phyloP scores from a whole-genome alignment of 2,888 invertebrate genomes.

The Dolichopus griseipennis region DNA sequence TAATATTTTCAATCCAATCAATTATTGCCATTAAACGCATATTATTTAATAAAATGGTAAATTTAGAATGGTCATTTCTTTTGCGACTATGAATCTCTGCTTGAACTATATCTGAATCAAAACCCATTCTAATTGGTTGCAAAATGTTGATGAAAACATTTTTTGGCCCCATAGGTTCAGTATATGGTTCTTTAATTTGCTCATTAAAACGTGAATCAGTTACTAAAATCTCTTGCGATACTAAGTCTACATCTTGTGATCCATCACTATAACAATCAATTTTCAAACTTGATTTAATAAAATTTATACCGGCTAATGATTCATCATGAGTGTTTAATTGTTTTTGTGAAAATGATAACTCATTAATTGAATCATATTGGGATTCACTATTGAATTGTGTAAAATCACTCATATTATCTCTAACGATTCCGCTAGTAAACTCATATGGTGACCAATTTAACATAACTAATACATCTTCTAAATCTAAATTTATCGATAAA shows the following conservation, averaged over 20 bases:
- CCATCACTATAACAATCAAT: constrained; percentile 81
- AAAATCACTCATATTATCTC: constrained; percentile 1
- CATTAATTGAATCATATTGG: neutral
- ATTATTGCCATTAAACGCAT: constrained; percentile 90
- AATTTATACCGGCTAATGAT: constrained; percentile 77
- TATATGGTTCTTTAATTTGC: constrained; percentile 13
- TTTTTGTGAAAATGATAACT: neutral
- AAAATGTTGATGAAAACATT: constrained; percentile 86
- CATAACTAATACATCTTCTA: constrained; percentile 75
- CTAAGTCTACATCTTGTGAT: constrained; percentile 84
- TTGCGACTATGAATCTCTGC: constrained; percentile 67
- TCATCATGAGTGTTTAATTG: constrained; percentile 21
- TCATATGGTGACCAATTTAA: constrained; percentile 28
- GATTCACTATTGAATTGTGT: constrained; percentile 8
- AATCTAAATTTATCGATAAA: constrained; percentile 70
- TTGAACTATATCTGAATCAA: constrained; percentile 50
- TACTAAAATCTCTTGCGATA: constrained; percentile 62
- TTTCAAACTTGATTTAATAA: constrained; percentile 79
- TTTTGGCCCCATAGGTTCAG: constrained; percentile 36
- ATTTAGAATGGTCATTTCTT: constrained; percentile 59
- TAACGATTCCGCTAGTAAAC: constrained; percentile 41
- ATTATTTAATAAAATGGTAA: constrained; percentile 84
- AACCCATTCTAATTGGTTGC: constrained; percentile 58
- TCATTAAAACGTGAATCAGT: constrained; percentile 32
- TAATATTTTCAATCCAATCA: constrained; percentile 84